Evolutionary conservation across 2,888 invertebrate species (phyloP), one percentile per base, ranked within the genome.

Genomic region (Oithona nana): DNA sequence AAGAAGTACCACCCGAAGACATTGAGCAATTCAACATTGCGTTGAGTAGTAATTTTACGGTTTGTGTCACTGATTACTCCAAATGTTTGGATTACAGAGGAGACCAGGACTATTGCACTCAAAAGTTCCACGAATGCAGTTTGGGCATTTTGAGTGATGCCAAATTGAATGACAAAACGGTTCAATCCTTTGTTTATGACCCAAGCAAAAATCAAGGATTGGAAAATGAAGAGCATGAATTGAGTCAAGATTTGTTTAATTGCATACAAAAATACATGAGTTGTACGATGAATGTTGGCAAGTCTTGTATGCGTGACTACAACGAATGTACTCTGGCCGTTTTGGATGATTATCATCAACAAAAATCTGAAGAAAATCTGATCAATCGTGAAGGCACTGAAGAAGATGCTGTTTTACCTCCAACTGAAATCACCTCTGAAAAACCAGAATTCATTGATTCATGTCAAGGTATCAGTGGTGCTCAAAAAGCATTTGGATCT

Each of bases 221-320:
- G 24, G 54, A 20, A 54, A 20, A 20, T 24, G 24, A 54, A 20
- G 24, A 54, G 16, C 4, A 54, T 16, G 16, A 20, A 26, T 26
- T 54, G 6, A 16, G 24, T 2, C 13, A 16, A 26, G 54, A 20
- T 6, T 11, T 54, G 54, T 54, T 24, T 26, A 16, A 49, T n/a
- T 59, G 59, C 59, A 59, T 59, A 26, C 31, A 24, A 26, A 49
- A 59, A 16, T 49, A 49, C 49, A 39, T 48, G 22, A 59, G 48
- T 48, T 59, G 59, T 29, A 48, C 24, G 22, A 48, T 59, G 50
- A 59, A 59, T 59, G 22, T 22, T 26, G 50, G 50, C 22, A 22
- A 24, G 4, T 48, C 22, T 28, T 59, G 59, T 28, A 59, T 59
- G 59, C 48, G 49, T 20, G 50, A 49, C 28, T 59, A 59, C 29